These are phyloP conservation scores for Lepidotrigona ventralis DNA, from an alignment of 1,140 invertebrate species.

Conservation along the genomic window DNA sequence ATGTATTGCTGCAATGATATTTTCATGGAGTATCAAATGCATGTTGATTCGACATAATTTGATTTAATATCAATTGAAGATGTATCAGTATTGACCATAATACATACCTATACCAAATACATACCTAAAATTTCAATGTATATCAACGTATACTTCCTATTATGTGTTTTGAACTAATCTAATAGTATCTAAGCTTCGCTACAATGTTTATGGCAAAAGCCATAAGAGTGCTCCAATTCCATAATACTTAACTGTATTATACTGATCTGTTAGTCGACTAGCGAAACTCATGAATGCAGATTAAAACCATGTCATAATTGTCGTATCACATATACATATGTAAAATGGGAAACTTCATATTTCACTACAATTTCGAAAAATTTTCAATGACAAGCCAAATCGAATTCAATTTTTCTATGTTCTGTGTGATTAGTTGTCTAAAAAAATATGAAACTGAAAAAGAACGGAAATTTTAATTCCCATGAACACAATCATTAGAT, in stretches of 20 bases:
- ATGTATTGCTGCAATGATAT: too few relatives aligned
- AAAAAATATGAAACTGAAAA: not conserved
- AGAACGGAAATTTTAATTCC: too few relatives aligned
- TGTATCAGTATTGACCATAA: too few relatives aligned
- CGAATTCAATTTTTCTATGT: not conserved
- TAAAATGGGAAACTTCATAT: slow-evolving; percentile 1
- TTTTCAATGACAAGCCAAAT: not conserved
- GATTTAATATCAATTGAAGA: too few relatives aligned
- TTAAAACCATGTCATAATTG: slow-evolving; percentile 7
- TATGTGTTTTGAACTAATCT: too few relatives aligned
- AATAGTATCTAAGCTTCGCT: not conserved
- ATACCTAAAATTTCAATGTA: too few relatives aligned
- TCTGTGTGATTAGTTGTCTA: not conserved
- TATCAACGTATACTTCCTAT: too few relatives aligned
- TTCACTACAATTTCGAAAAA: not conserved
- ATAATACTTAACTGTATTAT: slow-evolving; percentile 51
- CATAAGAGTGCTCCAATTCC: slow-evolving; percentile 33
- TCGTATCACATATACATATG: too few relatives aligned
- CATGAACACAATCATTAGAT: too few relatives aligned
- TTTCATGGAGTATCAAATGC: too few relatives aligned
- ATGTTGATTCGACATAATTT: too few relatives aligned
- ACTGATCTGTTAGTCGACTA: slow-evolving; percentile 51
- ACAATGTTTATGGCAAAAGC: not conserved
- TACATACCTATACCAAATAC: too few relatives aligned
- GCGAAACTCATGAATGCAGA: not conserved